These are phyloP conservation scores for Micropoecilia bifurca DNA, from an alignment of 2,797 vertebrate species.

Conservation along the genomic window DNA sequence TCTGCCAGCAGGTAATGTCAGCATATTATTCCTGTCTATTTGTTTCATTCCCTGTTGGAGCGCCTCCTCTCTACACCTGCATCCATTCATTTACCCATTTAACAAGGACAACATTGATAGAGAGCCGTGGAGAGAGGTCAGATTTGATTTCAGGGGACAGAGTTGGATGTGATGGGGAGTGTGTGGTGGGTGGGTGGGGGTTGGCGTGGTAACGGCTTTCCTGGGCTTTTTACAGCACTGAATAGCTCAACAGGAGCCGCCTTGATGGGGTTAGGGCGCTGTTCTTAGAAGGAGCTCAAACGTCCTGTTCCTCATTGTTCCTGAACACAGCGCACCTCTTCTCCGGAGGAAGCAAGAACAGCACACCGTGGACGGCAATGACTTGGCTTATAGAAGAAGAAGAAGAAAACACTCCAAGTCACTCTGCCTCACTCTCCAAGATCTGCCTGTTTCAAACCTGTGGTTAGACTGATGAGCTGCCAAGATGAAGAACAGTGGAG, in stretches of 20 bases:
- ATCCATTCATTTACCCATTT: conserved; percentile 72
- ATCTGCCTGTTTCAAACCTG: conserved; percentile 31
- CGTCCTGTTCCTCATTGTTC: conserved; percentile 65
- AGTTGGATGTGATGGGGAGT: conserved; percentile 66
- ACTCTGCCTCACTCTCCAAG: conserved; percentile 9
- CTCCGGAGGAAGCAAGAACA: conserved; percentile 15
- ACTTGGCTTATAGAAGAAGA: conserved; percentile 7
- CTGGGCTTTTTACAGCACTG: conserved; percentile 63
- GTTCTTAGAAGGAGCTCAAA: conserved; percentile 66
- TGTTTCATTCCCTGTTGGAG: conserved; percentile 51
- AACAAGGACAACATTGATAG: conserved; percentile 71
- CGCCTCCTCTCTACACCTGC: conserved; percentile 31
- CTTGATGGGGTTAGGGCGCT: conserved; percentile 64
- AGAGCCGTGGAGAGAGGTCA: conserved; percentile 60
- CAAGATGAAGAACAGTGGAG: conserved; percentile 1
- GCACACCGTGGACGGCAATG: conserved; percentile 15
- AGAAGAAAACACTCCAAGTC: neutral
- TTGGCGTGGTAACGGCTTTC: conserved; percentile 67
- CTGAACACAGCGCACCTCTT: conserved; percentile 19
- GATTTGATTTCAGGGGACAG: conserved; percentile 73
- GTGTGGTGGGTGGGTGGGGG: conserved; percentile 3
- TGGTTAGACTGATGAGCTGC: conserved; percentile 32
- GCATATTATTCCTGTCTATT: conserved; percentile 19
- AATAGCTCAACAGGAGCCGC: conserved; percentile 65
- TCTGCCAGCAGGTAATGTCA: neutral